Conservation (phyloP, 2,113 vertebrate genomes). For the Centrocercus urophasianus region DNA sequence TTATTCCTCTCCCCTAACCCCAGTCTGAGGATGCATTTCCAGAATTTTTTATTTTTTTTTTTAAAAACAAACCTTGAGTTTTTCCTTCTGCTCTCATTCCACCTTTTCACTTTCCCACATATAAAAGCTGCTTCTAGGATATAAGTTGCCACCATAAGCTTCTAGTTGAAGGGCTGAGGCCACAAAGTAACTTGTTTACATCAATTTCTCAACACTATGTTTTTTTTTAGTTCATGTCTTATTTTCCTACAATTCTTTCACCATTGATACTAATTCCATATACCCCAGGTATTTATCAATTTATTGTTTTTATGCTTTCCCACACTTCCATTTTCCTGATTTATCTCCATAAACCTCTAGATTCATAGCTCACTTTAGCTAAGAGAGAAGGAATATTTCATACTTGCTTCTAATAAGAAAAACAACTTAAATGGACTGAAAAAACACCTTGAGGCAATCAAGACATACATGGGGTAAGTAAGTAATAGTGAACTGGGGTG, state of each 20-base stretch:
- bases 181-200: background rate
- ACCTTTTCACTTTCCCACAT: background rate
- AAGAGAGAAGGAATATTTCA: background rate
- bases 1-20: background rate
- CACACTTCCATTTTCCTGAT: background rate
- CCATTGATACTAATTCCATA: background rate
- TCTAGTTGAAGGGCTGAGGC: background rate
- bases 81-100: background rate
- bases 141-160: background rate
- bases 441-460: background rate
- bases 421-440: background rate
- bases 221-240: background rate
- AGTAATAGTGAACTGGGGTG: background rate
- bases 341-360: background rate
- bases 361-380: background rate
- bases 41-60: background rate
- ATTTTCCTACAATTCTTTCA: background rate
- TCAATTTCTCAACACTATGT: background rate
- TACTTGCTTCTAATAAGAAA: background rate
- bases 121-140: background rate
- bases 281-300: background rate
- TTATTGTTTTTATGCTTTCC: background rate
- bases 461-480: background rate
- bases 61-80: background rate
- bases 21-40: background rate